Base-by-base conservation (phyloP, 2,113 vertebrate genomes). In the Microcebus ravelobensis region DNA sequence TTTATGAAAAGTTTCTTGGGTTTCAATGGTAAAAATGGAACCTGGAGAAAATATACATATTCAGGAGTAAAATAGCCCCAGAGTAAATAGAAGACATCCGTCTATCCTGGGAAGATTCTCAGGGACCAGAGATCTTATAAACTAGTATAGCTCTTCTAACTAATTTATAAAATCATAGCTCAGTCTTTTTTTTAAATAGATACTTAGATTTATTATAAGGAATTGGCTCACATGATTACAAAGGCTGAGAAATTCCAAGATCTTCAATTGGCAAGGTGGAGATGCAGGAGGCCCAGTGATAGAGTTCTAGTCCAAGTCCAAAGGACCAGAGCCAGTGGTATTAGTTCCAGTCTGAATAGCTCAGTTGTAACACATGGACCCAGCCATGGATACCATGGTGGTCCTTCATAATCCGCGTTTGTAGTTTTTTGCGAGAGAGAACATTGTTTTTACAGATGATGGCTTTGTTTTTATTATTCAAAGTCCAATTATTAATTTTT, bases 21-120 rank as follows among this genome's bases (percentile, higher is more conserved):
- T 48, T 83, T 88, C 74, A 97, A 59, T 76, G 48, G 55, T 83
- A 96, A 97, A 97, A 97, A 94, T 52, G 92, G 34, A 13, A 93
- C 95, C 95, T 94, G 57, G 71, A 27, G 70, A 95, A 57, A 95
- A 95, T 17, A 90, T 6, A 73, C 2, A n/a, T 87, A 61, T 18
- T 48, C 74, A 81, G 25, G 55, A 77, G 50, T 36, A 77, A 65
- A 5, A 17, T 25, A 97, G 45, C 20, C 59, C 73, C 36, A 90
- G 94, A 86, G 63, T 59, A 61, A 81, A 95, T 61, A 86, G 74
- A 96, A 96, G 39, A 14, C 34, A 91, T 95, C 82, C 3, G 59
- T 96, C 89, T 94, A 90, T 65, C 42, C 29, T 94, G 12, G 23
- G 4, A 34, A 68, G 68, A 81, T 76, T 90, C 84, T 73, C 12